These are phyloP conservation scores for Aphelenchoides besseyi DNA, from an alignment of 1,140 invertebrate genomes.

Conservation along the genomic window DNA sequence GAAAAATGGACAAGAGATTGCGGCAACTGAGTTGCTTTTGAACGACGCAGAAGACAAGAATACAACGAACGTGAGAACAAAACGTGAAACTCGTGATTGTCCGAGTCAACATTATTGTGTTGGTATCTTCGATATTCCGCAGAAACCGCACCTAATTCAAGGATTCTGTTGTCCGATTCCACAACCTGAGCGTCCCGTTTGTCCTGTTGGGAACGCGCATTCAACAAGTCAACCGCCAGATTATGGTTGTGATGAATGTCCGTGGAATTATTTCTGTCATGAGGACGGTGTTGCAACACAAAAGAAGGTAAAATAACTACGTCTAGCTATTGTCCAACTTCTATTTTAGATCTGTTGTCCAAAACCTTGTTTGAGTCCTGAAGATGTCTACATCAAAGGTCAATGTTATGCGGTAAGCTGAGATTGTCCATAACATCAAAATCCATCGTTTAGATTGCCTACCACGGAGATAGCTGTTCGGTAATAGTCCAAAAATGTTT, in stretches of 20 bases:
- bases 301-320: slow-evolving; percentile 38
- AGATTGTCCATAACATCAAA: background rate
- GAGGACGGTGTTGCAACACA: slow-evolving; percentile 42
- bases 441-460: slow-evolving; percentile 45
- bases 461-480: slow-evolving; percentile 51
- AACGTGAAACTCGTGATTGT: slow-evolving; percentile 30
- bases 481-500: slow-evolving; percentile 34
- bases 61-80: slow-evolving; percentile 21
- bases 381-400: slow-evolving; percentile 55
- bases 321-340: background rate
- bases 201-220: slow-evolving; percentile 54
- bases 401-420: slow-evolving; percentile 46
- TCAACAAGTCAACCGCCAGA: slow-evolving; percentile 37
- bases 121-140: slow-evolving; percentile 50
- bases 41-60: slow-evolving; percentile 23
- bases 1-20: slow-evolving; percentile 18
- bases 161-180: slow-evolving; percentile 47
- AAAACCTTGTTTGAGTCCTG: slow-evolving; percentile 50
- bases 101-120: slow-evolving; percentile 55
- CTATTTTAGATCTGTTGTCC: slow-evolving; percentile 51
- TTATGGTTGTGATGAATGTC: slow-evolving; percentile 49
- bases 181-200: slow-evolving; percentile 41
- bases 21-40: slow-evolving; percentile 3
- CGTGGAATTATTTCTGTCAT: slow-evolving; percentile 50
- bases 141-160: slow-evolving; percentile 36